A percentile compares a stretch with the other conserved stretches of the same genome.
phyloP scores from a whole-genome alignment of 2,888 invertebrate genomes.

The Esperia sulphurella region DNA sequence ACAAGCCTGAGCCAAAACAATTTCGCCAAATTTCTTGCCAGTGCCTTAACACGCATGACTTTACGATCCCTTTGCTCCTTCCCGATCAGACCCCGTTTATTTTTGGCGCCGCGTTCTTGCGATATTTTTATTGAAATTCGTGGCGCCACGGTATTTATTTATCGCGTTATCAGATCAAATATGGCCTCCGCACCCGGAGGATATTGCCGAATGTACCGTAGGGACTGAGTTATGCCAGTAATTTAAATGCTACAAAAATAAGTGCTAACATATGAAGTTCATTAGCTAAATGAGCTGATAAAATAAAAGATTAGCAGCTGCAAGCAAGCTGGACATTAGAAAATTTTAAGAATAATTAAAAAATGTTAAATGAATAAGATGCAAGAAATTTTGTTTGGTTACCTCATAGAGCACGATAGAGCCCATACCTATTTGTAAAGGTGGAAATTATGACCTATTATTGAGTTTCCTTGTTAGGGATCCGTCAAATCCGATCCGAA shows the following conservation, averaged over 20 bases:
- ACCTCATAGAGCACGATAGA: too few species aligned
- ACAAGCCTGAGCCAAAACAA: constrained; percentile 70
- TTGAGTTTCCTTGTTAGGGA: too few species aligned
- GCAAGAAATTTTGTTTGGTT: too few species aligned
- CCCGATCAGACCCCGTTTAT: constrained; percentile 49
- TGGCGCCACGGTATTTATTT: constrained; percentile 49
- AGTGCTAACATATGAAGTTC: not conserved
- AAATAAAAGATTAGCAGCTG: constrained; percentile 8
- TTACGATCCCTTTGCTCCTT: constrained; percentile 59
- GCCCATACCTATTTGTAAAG: too few species aligned
- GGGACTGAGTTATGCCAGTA: constrained; percentile 23
- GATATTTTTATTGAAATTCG: constrained; percentile 59
- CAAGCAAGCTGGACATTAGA: not conserved
- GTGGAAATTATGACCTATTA: too few species aligned
- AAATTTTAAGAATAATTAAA: too few species aligned
- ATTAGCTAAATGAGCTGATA: constrained; percentile 8
- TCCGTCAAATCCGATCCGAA: too few species aligned
- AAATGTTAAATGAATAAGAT: too few species aligned
- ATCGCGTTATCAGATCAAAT: constrained; percentile 52
- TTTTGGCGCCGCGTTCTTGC: constrained; percentile 37
- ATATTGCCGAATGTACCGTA: constrained; percentile 30
- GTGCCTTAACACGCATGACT: constrained; percentile 68
- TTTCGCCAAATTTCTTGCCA: constrained; percentile 74
- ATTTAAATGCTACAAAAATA: constrained; percentile 24
- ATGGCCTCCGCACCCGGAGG: constrained; percentile 36